Evolutionary conservation across 2,797 vertebrate species (phyloP).

Genomic region (Lerista edwardsae): DNA sequence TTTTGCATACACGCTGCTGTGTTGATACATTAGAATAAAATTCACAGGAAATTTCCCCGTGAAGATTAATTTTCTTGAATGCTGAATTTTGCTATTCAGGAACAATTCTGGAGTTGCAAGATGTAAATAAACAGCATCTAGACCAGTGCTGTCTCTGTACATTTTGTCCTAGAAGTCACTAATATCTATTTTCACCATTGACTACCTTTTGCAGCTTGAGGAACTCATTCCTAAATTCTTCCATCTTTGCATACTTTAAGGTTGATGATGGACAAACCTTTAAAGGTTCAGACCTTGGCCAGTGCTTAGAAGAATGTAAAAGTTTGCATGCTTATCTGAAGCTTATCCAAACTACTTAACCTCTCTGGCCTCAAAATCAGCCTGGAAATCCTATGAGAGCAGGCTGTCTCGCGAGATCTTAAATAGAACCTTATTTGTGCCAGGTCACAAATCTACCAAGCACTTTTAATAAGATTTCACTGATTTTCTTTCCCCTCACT

Average conservation of each 20-base stretch:
- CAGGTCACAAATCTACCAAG: constrained; percentile 48
- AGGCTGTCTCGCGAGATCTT: constrained; percentile 57
- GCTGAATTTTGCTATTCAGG: too few species aligned
- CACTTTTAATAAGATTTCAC: constrained; percentile 36
- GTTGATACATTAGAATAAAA: neutral
- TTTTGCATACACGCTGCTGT: neutral
- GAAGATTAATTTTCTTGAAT: neutral
- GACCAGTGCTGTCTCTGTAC: neutral
- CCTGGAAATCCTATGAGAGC: constrained; percentile 46
- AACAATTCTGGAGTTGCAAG: too few species aligned
- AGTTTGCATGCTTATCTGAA: constrained; percentile 59
- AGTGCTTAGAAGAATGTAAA: constrained; percentile 40
- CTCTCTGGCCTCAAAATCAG: constrained; percentile 59
- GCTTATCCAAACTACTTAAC: constrained; percentile 64
- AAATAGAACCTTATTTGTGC: constrained; percentile 53
- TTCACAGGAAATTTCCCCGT: neutral
- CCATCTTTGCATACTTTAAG: fast-evolving
- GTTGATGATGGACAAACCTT: neutral
- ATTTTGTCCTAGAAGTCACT: neutral
- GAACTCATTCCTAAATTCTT: neutral
- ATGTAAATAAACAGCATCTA: neutral
- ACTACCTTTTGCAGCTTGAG: neutral
- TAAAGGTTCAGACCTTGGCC: constrained; percentile 43
- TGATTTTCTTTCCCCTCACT: neutral
- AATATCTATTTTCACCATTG: neutral